A percentile compares a stretch with the other conserved stretches of the same genome.
Evolutionary conservation across 1,140 invertebrate species (phyloP).

Genomic region (Drosophila guanche): DNA sequence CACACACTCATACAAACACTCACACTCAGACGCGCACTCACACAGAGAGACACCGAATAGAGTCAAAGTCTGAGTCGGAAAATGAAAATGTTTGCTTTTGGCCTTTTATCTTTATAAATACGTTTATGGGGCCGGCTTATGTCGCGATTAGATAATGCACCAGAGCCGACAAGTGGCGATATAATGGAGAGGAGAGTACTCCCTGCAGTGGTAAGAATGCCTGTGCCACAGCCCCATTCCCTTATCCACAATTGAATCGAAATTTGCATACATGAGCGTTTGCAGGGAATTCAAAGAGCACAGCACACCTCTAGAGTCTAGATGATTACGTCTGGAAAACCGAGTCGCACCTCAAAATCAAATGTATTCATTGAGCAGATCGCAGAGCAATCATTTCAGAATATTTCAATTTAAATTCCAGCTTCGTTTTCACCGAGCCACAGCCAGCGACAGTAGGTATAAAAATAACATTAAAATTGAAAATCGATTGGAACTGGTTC

Average conservation of each 20-base stretch:
- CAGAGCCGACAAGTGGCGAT: conserved; percentile 42
- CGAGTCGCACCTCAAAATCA: conserved; percentile 45
- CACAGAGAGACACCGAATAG: conserved; percentile 4
- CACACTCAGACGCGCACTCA: background rate
- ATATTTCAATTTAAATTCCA: conserved; percentile 49
- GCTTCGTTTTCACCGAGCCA: conserved; percentile 19
- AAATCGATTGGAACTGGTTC: conserved; percentile 53
- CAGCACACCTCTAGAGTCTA: conserved; percentile 28
- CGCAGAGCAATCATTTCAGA: conserved; percentile 29
- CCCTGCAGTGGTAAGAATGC: conserved; percentile 7
- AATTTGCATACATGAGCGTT: conserved; percentile 37
- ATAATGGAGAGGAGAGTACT: conserved; percentile 40
- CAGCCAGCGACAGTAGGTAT: conserved; percentile 31
- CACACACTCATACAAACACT: background rate
- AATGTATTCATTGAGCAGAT: conserved; percentile 25
- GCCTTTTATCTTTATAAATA: conserved; percentile 48
- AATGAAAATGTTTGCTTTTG: conserved; percentile 51
- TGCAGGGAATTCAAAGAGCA: conserved; percentile 30
- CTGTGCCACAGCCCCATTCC: background rate
- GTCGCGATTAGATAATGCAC: conserved; percentile 67
- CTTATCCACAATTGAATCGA: conserved; percentile 4
- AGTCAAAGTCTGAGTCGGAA: conserved; percentile 46
- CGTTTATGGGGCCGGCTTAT: conserved; percentile 58
- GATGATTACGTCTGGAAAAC: conserved; percentile 47
- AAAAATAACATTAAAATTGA: conserved; percentile 42